phyloP scores from a whole-genome alignment of 2,113 vertebrate genomes.

The Tyto alba region DNA sequence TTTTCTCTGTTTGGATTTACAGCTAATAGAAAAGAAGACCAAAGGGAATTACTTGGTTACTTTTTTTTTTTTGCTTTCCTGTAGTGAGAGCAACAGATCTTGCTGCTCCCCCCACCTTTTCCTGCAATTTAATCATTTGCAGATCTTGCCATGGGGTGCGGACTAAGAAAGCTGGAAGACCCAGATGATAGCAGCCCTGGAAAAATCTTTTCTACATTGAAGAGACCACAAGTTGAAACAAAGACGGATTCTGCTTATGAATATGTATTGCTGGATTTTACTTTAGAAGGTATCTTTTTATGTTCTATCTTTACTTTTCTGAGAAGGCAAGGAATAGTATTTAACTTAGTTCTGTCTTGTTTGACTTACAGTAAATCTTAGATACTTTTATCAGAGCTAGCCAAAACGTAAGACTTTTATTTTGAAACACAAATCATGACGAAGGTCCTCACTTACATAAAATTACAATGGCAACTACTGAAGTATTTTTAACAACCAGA shows the following conservation, averaged over 20 bases:
- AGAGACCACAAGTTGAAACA: constrained; percentile 95
- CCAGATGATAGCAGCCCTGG: constrained; percentile 96
- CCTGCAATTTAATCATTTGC: constrained; percentile 57
- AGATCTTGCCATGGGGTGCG: constrained; percentile 90
- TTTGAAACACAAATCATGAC: constrained; percentile 23
- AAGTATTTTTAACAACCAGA: constrained; percentile 37
- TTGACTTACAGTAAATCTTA: neutral
- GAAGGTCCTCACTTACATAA: constrained; percentile 12
- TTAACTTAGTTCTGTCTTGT: neutral
- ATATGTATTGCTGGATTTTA: constrained; percentile 94
- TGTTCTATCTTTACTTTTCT: neutral
- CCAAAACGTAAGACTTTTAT: constrained; percentile 16
- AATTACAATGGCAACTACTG: constrained; percentile 41
- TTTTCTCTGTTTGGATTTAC: constrained; percentile 35
- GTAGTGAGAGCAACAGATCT: constrained; percentile 39
- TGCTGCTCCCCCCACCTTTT: constrained; percentile 40
- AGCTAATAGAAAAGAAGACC: constrained; percentile 32
- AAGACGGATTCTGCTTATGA: constrained; percentile 88
- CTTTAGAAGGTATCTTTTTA: constrained; percentile 84
- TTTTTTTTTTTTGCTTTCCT: neutral
- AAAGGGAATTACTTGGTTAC: constrained; percentile 18
- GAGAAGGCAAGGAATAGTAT: neutral
- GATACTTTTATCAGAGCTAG: neutral
- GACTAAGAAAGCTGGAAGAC: constrained; percentile 93
- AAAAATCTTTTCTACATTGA: constrained; percentile 97